Evolutionary conservation across 1,140 invertebrate genomes (phyloP).

Genomic region (Rhyzopertha dominica): DNA sequence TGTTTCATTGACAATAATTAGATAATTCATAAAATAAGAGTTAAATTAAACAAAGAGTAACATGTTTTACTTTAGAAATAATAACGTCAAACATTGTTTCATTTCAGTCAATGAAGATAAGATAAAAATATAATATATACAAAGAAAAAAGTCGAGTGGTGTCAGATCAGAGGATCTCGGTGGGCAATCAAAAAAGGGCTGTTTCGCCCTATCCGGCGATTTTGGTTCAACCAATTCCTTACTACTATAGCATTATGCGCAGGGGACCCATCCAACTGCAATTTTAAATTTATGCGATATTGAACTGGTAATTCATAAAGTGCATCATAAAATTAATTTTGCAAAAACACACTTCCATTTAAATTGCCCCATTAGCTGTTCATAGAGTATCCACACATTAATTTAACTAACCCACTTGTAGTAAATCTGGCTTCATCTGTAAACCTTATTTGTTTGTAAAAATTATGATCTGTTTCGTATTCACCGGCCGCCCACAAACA

Average conservation of each 20-base stretch:
- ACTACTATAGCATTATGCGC: slow-evolving; percentile 4
- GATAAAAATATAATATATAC: too few species aligned
- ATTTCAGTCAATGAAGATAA: too few species aligned
- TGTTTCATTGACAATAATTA: too few species aligned
- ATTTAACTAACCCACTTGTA: background rate
- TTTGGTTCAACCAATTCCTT: slow-evolving; percentile 4
- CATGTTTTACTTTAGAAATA: too few species aligned
- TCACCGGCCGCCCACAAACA: background rate
- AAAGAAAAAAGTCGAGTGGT: background rate
- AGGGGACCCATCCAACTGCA: slow-evolving; percentile 1
- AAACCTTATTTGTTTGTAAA: slow-evolving; percentile 3
- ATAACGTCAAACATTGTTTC: too few species aligned
- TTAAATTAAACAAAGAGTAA: too few species aligned
- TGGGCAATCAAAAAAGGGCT: background rate
- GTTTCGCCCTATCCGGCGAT: slow-evolving; percentile 2
- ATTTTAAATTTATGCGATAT: background rate
- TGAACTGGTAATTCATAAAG: slow-evolving; percentile 1
- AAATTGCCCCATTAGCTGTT: background rate
- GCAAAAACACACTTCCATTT: background rate
- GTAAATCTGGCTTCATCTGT: slow-evolving; percentile 2
- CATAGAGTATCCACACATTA: background rate
- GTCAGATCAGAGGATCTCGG: slow-evolving; percentile 3
- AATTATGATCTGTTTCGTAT: background rate
- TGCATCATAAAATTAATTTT: slow-evolving; percentile 1
- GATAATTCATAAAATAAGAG: too few species aligned